Evolutionary conservation across 2,113 vertebrate genomes (phyloP), one percentile per base, ranked within the genome.

Genomic region (Alectura lathami): DNA sequence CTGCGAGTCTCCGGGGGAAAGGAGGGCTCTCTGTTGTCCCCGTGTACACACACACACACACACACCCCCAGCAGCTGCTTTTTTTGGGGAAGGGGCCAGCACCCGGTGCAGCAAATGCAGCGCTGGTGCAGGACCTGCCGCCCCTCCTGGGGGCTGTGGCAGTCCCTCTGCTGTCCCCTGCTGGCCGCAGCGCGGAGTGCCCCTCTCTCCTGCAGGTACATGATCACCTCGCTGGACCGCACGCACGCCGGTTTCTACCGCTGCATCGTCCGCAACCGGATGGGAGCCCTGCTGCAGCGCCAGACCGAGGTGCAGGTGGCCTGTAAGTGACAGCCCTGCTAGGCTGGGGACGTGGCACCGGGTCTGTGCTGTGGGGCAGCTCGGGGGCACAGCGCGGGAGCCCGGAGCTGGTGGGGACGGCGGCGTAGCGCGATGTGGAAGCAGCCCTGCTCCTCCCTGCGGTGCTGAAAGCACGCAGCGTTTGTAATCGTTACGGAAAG

Each of bases 251-350:
- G 99, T 64, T 99, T 99, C 97, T 99, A 99, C 97, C 98, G 99
- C 94, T 99, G 99, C 97, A 98, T 99, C 21, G 99, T 99, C 93
- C 97, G 99, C 51, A 99, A 99, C 96, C 98, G 99, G 17, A 98
- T 99, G 91, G 99, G 99, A 5, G 99, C 99, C 3, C 98, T 99
- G 89, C 98, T 99, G 64, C 99, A 99, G 98, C 97, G 99, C 88
- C 98, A 98, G 84, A 99, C 99, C 0, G 99, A 99, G 96, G 99
- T 99, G 66, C 99, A 99, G 96, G 99, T 99, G 98, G 99, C 99
- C 96, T 99, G 99, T 99, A 97, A 99, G 99, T 99, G 98, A 78
- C 13, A 3, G 4, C 27, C 47, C 30, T 14, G 8, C 20, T 17
- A 5, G 1, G 0, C 2, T 11, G 22, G n/a, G 68, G 36, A 60